Conservation (phyloP, 2,113 vertebrate species). For the Passer domesticus region DNA sequence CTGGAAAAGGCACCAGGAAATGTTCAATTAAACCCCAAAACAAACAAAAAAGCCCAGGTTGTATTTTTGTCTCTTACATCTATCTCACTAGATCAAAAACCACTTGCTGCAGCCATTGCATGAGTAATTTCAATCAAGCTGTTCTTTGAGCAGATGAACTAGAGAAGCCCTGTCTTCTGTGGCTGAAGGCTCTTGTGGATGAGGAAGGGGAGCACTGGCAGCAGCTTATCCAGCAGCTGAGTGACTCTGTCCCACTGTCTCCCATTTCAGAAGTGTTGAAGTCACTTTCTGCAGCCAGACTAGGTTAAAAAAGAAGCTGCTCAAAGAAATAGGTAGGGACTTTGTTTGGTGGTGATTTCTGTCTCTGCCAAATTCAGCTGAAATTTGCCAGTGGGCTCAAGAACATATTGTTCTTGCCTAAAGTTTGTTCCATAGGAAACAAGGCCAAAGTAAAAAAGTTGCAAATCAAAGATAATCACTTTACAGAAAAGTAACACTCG, state of each 20-base stretch:
- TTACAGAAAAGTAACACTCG: not conserved
- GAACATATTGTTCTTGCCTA: not conserved
- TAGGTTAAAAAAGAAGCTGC: not conserved
- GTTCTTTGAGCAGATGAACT: not conserved
- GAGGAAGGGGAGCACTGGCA: not conserved
- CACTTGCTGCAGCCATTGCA: not conserved
- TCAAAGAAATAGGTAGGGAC: not conserved
- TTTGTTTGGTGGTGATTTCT: not conserved
- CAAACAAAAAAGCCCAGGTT: not conserved
- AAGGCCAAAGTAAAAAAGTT: not conserved
- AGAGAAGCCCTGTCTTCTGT: not conserved
- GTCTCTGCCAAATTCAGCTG: not conserved
- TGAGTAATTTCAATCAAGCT: not conserved
- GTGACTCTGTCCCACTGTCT: not conserved
- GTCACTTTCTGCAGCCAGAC: not conserved
- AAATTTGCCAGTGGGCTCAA: not conserved
- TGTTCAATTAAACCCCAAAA: not conserved
- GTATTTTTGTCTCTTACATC: not conserved
- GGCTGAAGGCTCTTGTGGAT: not conserved
- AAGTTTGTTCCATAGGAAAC: not conserved
- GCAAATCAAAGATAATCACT: not conserved
- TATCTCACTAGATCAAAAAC: not conserved
- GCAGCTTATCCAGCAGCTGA: not conserved
- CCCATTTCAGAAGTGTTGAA: accelerated
- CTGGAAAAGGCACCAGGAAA: not conserved